These are phyloP conservation scores for Andricus grossulariae DNA, from an alignment of 1,140 invertebrate species.

Conservation along the genomic window DNA sequence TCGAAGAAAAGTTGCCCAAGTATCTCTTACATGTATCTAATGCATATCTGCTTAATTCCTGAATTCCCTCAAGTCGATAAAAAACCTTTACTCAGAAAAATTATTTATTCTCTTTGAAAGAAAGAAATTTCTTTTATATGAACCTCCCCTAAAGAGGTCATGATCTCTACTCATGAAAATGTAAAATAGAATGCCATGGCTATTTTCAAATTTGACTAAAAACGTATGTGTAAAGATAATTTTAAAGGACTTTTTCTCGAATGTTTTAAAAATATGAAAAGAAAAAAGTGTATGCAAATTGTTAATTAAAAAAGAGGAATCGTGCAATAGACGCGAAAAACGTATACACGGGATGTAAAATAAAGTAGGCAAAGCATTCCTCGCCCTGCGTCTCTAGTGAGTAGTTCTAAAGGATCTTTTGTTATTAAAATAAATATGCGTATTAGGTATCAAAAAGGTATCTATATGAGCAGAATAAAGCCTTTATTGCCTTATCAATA, in stretches of 20 bases:
- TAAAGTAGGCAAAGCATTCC: slow-evolving; percentile 22
- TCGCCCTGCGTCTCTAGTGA: slow-evolving; percentile 19
- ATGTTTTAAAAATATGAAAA: background rate
- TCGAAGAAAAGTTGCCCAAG: slow-evolving; percentile 11
- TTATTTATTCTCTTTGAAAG: no score
- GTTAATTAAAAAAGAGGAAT: slow-evolving; percentile 17
- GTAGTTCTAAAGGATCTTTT: slow-evolving; percentile 16
- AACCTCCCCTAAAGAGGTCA: no score
- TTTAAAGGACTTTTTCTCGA: no score
- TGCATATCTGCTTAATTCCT: slow-evolving; percentile 10
- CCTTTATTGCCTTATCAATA: slow-evolving; percentile 14
- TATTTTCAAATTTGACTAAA: background rate
- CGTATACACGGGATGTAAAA: slow-evolving; percentile 9
- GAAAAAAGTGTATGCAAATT: background rate
- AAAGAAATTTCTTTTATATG: no score
- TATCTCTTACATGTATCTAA: slow-evolving; percentile 7
- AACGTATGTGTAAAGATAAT: no score
- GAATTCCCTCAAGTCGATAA: background rate
- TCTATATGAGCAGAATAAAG: slow-evolving; percentile 5
- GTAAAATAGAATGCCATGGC: background rate
- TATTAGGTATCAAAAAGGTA: background rate
- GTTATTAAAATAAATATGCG: background rate
- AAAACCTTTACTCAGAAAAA: background rate
- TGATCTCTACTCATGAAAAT: background rate
- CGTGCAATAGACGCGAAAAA: slow-evolving; percentile 24